Conservation (phyloP, 2,797 vertebrate species). For the Gambusia yucatana region DNA sequence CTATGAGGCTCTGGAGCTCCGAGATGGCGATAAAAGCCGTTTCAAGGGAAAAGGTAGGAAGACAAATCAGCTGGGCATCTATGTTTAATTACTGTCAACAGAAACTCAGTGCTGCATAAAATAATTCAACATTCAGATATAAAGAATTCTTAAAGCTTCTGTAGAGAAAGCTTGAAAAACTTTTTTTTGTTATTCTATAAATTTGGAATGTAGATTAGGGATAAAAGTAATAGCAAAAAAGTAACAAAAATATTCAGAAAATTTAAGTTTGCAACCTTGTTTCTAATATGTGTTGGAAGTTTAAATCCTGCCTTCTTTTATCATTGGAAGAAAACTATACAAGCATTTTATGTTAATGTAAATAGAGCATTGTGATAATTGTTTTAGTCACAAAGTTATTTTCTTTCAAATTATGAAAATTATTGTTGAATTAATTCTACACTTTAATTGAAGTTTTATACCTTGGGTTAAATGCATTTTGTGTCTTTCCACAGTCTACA, state of each 20-base stretch:
- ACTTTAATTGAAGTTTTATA: neutral
- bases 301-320: neutral
- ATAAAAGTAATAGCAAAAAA: too few relatives aligned
- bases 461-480: neutral
- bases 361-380: neutral
- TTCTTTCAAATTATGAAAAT: neutral
- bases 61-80: neutral
- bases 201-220: neutral
- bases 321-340: neutral
- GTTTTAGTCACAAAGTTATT: neutral
- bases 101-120: neutral
- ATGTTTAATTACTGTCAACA: rapidly evolving
- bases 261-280: neutral
- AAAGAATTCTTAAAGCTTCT: neutral
- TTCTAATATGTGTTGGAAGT: neutral
- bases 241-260: too few relatives aligned
- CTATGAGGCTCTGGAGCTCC: constrained; percentile 89
- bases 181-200: neutral
- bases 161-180: neutral
- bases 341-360: neutral
- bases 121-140: neutral
- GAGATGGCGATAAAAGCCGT: constrained; percentile 88
- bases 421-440: neutral
- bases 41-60: constrained; percentile 88
- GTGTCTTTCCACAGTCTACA: neutral